phyloP scores from a whole-genome alignment of 2,888 invertebrate genomes.

The Brenthis daphne region DNA sequence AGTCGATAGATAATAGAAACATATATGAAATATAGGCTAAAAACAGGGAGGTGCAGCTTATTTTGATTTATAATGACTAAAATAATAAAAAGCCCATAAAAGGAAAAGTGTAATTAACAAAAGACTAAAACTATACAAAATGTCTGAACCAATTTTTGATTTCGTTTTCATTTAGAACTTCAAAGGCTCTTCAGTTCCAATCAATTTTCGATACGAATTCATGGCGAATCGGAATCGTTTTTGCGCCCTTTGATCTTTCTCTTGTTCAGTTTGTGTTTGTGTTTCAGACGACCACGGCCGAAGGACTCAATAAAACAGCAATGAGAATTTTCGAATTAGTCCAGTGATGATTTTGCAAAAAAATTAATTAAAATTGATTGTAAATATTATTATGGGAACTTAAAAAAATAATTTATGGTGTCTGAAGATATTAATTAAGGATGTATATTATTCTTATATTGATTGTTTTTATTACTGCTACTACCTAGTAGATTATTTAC shows the following conservation, averaged over 20 bases:
- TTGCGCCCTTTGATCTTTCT: slow-evolving; percentile 28
- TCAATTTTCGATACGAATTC: slow-evolving; percentile 36
- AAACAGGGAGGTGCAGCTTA: too few species aligned
- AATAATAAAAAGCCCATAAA: too few species aligned
- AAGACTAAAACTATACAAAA: not conserved
- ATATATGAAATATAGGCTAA: not conserved
- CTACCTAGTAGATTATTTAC: too few species aligned
- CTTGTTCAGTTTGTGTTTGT: slow-evolving; percentile 32
- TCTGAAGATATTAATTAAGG: too few species aligned
- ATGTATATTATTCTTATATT: too few species aligned
- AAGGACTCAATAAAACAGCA: slow-evolving; percentile 56
- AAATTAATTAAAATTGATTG: not conserved
- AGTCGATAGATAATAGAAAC: too few species aligned
- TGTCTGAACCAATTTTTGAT: slow-evolving; percentile 24
- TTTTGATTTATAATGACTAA: too few species aligned
- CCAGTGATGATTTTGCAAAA: slow-evolving; percentile 40
- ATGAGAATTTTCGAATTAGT: slow-evolving; percentile 54
- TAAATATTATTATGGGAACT: not conserved
- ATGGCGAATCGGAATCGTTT: slow-evolving; percentile 25
- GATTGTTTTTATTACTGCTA: too few species aligned
- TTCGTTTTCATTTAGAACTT: slow-evolving; percentile 26
- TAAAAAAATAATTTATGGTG: not conserved
- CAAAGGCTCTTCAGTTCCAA: slow-evolving; percentile 34
- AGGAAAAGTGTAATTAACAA: slow-evolving; percentile 7
- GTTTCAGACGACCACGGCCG: slow-evolving; percentile 66